phyloP scores from a whole-genome alignment of 2,113 vertebrate species.

The Perca fluviatilis region DNA sequence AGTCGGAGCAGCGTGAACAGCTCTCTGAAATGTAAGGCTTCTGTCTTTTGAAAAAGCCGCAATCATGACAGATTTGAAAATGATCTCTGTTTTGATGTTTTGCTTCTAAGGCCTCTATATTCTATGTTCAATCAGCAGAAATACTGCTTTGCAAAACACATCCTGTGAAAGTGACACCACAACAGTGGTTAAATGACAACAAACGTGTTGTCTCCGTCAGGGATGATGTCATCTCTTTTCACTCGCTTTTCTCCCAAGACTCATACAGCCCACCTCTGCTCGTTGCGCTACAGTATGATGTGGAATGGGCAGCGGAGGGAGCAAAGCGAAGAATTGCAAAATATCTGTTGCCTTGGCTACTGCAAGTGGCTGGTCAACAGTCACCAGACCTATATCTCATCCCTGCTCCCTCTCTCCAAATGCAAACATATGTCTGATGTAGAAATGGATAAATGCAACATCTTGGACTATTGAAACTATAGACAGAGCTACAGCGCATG shows the following conservation, averaged over 20 bases:
- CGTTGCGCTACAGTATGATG: slow-evolving; percentile 14
- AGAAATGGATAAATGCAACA: background rate
- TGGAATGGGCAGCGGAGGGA: slow-evolving; percentile 5
- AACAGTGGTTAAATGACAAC: background rate
- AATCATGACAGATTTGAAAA: background rate
- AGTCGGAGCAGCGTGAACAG: background rate
- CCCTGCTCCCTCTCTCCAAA: slow-evolving; percentile 3
- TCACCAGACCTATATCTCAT: slow-evolving; percentile 10
- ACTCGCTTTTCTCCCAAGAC: background rate
- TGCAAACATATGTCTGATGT: background rate
- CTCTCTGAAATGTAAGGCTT: background rate
- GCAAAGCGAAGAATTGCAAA: slow-evolving; percentile 23
- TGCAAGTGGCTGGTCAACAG: slow-evolving; percentile 20
- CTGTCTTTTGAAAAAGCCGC: background rate
- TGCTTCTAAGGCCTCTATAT: background rate
- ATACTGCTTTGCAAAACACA: background rate
- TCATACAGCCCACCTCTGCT: background rate
- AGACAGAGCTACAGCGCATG: background rate
- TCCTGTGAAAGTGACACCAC: background rate
- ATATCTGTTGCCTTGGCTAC: slow-evolving; percentile 48
- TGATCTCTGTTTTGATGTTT: background rate
- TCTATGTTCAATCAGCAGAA: background rate
- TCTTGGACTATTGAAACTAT: background rate
- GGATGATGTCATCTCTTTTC: background rate
- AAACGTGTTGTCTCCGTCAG: background rate